phyloP scores from a whole-genome alignment of 2,113 vertebrate species.

The Chamaea fasciata region DNA sequence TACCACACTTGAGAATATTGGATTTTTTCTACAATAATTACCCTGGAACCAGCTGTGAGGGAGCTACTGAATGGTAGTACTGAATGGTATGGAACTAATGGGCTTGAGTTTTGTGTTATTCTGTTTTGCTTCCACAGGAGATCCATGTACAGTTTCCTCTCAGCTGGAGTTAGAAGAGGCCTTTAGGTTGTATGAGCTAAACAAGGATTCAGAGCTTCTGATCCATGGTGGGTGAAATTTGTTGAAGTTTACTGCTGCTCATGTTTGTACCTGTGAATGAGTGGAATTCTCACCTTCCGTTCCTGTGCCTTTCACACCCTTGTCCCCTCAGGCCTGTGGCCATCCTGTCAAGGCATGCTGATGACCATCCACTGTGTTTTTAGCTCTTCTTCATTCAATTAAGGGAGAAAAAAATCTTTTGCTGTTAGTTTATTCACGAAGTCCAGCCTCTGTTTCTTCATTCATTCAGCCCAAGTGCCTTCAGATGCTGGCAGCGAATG shows the following conservation, averaged over 20 bases:
- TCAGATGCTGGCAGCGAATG: rapidly evolving
- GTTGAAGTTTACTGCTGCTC: not conserved
- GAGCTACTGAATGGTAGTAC: not conserved
- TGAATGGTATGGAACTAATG: not conserved
- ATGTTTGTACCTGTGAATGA: not conserved
- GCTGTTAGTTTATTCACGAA: not conserved
- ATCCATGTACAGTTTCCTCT: slow-evolving; percentile 96
- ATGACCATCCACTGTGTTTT: not conserved
- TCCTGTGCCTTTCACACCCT: not conserved
- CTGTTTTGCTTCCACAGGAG: slow-evolving; percentile 76
- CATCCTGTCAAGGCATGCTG: not conserved
- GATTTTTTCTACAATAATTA: not conserved
- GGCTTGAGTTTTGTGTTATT: not conserved
- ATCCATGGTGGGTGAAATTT: slow-evolving; percentile 83
- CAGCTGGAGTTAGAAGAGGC: slow-evolving; percentile 98
- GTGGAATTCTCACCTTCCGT: not conserved
- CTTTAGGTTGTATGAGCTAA: slow-evolving; percentile 93
- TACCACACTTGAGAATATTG: not conserved
- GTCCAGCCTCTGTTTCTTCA: not conserved
- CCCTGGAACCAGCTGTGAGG: not conserved
- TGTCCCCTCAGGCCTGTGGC: not conserved
- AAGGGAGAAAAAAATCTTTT: not conserved
- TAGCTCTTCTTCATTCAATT: not conserved
- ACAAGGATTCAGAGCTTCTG: slow-evolving; percentile 97
- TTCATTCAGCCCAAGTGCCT: not conserved